Evolutionary conservation across 2,888 invertebrate genomes (phyloP), one percentile per base, ranked within the genome.

Genomic region (Exocentrus adspersus): DNA sequence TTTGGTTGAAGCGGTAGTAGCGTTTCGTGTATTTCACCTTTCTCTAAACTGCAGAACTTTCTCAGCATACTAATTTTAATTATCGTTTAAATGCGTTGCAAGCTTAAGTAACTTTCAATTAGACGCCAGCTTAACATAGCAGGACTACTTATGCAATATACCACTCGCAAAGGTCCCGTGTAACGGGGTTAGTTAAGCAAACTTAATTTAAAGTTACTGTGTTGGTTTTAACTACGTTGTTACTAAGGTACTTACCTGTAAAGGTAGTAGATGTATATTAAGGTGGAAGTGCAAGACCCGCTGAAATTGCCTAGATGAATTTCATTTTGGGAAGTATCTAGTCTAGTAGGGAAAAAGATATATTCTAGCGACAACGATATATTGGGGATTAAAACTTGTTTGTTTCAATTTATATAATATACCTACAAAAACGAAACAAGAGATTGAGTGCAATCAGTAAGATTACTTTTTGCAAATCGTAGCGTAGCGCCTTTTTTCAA

Each of bases 181-280:
- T 37, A 45, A 3, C 20, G 20, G 20, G 21, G 45, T 45, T 45
- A 45, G 19, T 45, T 45, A 45, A 19, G n/a, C 16, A 45, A 45
- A 45, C 45, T 45, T 45, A n/a, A 45, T 45, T 45, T 20, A 20
- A 45, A 45, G 45, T 45, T 45, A 21, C 45, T 10, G 6, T n/a
- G 45, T 45, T 20, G 45, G 45, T 20, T 45, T 37, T 37, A 37
- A 37, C 37, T 37, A 12, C 37, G 37, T n/a, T 12, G 37, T n/a
- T 37, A 37, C 14, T 12, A 37, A 37, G n/a, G 37, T 12, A 37
- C n/a, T n/a, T n/a, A n/a, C n/a, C 37, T n/a, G 37, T n/a, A 5
- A 37, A 37, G 12, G 4, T 37, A 6, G 24, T 24, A 5, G 7
- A 37, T 30, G 37, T 37, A 14, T n/a, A 37, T 37, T 37, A 37